Percentiles rank a stretch among this genome's conserved stretches.
These are phyloP conservation scores for Pteronotus mesoamericanus DNA, from an alignment of 2,797 vertebrate genomes.

Conservation along the genomic window DNA sequence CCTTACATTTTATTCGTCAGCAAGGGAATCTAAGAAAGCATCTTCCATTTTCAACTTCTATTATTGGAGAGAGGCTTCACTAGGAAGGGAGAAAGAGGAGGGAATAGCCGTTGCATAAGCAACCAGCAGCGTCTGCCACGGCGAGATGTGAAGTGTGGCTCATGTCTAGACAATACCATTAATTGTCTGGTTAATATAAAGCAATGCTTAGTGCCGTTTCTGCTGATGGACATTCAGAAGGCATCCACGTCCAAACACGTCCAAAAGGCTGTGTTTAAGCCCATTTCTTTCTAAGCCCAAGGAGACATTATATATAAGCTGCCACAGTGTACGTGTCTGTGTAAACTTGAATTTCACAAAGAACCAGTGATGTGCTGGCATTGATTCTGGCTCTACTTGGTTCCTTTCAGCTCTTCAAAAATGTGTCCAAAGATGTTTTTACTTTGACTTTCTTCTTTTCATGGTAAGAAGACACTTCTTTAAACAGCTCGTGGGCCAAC, in stretches of 20 bases:
- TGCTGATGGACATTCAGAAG: not conserved
- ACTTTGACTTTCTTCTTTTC: constrained; percentile 65
- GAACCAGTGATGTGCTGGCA: not conserved
- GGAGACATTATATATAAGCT: not conserved
- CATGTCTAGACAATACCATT: not conserved
- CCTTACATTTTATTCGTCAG: not conserved
- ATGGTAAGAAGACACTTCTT: constrained; percentile 67
- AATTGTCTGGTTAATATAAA: not conserved
- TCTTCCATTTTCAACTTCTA: not conserved
- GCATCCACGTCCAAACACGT: not conserved
- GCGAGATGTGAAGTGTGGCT: not conserved
- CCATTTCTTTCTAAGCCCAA: not conserved
- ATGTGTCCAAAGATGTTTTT: constrained; percentile 63
- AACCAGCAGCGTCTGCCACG: not conserved
- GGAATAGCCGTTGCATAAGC: not conserved
- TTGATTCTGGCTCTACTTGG: not conserved
- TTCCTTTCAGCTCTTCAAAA: constrained; percentile 59
- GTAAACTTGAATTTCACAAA: constrained; percentile 15
- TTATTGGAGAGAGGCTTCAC: not conserved
- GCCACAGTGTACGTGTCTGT: not conserved
- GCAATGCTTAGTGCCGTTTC: not conserved
- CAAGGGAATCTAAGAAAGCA: not conserved
- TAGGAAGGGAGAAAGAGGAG: not conserved
- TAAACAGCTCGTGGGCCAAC: constrained; percentile 59
- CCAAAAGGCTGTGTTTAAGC: not conserved